A percentile compares a stretch with the other conserved stretches of the same genome.
phyloP scores from a whole-genome alignment of 2,113 vertebrate genomes.

The Nycticebus coucang region DNA sequence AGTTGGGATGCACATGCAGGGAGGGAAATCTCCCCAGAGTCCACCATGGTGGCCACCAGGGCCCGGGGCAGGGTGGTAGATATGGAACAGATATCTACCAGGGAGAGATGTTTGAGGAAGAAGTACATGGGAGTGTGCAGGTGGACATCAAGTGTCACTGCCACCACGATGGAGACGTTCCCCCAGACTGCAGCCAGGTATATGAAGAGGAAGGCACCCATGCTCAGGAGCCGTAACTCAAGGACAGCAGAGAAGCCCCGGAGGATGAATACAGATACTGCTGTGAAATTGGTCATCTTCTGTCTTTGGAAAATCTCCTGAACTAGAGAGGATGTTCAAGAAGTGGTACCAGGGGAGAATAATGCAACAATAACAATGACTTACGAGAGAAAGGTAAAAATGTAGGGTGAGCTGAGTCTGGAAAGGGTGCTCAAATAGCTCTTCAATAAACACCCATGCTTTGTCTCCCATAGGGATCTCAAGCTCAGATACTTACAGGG shows the following conservation, averaged over 20 bases:
- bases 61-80: conserved; percentile 50
- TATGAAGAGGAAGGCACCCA: background rate
- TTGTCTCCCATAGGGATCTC: background rate
- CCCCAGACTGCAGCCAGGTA: conserved; percentile 17
- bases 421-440: too few relatives aligned
- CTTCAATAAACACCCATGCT: background rate
- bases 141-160: background rate
- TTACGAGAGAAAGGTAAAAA: background rate
- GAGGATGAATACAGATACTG: background rate
- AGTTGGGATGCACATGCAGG: background rate
- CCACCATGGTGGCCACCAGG: background rate
- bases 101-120: conserved; percentile 55
- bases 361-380: background rate
- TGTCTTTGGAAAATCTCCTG: background rate
- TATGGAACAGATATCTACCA: conserved; percentile 42
- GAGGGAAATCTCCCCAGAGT: background rate
- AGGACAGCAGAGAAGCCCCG: background rate
- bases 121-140: conserved; percentile 61
- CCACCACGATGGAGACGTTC: background rate
- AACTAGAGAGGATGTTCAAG: background rate
- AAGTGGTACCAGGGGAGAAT: background rate
- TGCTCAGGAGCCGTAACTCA: background rate
- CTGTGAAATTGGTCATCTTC: background rate
- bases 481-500: background rate
- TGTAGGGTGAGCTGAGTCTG: background rate